Evolutionary conservation across 2,113 vertebrate genomes (phyloP).

Genomic region (Pelecanus crispus): DNA sequence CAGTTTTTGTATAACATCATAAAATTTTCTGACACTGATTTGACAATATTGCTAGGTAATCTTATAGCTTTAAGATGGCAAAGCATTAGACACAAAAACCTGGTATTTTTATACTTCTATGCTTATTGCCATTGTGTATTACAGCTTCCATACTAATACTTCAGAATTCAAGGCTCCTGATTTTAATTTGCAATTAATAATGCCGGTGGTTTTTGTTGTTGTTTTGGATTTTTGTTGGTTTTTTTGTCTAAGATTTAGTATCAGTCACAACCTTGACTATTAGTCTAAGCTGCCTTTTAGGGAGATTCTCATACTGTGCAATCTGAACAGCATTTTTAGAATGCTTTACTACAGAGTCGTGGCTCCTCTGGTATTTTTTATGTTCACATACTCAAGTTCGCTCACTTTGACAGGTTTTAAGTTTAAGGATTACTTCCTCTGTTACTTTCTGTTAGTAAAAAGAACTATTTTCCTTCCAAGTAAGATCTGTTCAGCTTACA

Average conservation of each 20-base stretch:
- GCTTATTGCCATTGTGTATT: neutral
- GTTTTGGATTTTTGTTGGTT: neutral
- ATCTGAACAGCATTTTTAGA: neutral
- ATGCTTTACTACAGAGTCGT: neutral
- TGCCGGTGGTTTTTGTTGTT: neutral
- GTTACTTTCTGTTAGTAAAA: slow-evolving; percentile 8
- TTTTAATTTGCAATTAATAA: neutral
- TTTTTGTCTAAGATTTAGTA: neutral
- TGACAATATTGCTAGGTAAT: neutral
- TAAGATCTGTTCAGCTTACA: neutral
- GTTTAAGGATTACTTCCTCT: neutral
- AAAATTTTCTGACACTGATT: neutral
- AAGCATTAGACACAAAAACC: neutral
- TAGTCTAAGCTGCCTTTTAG: neutral
- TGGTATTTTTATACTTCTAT: neutral
- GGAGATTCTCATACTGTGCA: neutral
- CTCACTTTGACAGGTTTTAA: neutral
- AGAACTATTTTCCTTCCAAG: neutral
- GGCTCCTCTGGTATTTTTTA: neutral
- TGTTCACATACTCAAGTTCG: neutral
- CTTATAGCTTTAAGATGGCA: neutral
- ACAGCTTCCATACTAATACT: neutral
- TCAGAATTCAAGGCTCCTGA: neutral
- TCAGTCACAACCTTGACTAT: neutral
- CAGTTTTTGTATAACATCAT: neutral